phyloP scores from a whole-genome alignment of 2,888 invertebrate genomes.

The Bellardia bayeri region DNA sequence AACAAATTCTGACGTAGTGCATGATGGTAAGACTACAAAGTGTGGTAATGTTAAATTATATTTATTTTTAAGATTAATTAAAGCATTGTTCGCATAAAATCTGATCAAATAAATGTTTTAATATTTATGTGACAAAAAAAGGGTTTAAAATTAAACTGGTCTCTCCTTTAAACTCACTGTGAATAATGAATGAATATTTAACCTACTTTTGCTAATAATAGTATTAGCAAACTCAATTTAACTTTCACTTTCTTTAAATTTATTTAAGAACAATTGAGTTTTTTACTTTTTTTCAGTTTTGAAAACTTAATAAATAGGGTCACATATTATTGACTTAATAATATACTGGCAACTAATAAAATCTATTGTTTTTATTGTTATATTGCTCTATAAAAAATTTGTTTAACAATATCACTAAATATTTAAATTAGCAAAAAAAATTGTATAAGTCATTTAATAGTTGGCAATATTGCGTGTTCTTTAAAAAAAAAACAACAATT shows the following conservation, averaged over 20 bases:
- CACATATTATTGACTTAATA: constrained; percentile 14
- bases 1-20: no score
- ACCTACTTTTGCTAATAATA: background rate
- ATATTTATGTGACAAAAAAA: no score
- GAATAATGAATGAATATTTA: background rate
- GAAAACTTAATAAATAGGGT: background rate
- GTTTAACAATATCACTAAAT: background rate
- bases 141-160: no score
- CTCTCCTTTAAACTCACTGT: no score
- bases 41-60: no score
- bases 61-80: no score
- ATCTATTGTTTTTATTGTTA: background rate
- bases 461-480: constrained; percentile 30
- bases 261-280: background rate
- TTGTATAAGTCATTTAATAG: constrained; percentile 13
- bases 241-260: background rate
- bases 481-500: background rate
- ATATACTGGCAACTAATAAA: background rate
- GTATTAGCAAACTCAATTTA: background rate
- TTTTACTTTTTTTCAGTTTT: background rate
- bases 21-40: no score
- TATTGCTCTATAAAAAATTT: background rate
- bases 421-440: constrained; percentile 23
- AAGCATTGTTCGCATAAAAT: no score
- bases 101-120: no score